Conservation (phyloP, 2,113 vertebrate species). For the Pelecanoides urinatrix region DNA sequence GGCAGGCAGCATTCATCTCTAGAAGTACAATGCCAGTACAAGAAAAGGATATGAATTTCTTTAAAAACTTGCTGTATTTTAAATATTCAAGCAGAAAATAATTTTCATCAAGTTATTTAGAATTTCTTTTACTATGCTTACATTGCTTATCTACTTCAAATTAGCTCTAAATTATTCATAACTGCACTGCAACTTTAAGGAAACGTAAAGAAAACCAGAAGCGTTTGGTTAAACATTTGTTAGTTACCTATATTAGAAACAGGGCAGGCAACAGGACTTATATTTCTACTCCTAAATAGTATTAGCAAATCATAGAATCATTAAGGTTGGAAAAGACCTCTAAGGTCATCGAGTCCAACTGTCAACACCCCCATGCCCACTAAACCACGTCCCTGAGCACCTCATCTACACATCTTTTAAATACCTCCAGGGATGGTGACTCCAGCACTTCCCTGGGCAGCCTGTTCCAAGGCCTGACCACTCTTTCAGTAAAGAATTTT, state of each 20-base stretch:
- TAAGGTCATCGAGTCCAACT: too few relatives aligned
- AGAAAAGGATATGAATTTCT: background rate
- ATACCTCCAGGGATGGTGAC: too few relatives aligned
- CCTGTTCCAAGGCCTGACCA: too few relatives aligned
- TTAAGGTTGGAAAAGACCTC: too few relatives aligned
- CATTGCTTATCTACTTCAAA: background rate
- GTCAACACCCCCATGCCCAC: too few relatives aligned
- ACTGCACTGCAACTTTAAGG: background rate
- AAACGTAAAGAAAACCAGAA: background rate
- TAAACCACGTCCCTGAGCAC: too few relatives aligned
- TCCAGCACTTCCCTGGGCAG: too few relatives aligned
- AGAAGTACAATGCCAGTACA: background rate
- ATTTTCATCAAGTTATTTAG: background rate
- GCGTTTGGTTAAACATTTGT: background rate
- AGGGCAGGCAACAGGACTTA: background rate
- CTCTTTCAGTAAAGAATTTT: too few relatives aligned
- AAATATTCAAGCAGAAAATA: background rate
- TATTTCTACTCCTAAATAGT: background rate
- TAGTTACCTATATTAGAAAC: background rate
- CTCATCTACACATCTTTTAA: too few relatives aligned
- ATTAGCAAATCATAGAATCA: background rate
- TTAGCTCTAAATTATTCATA: background rate
- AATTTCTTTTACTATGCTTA: background rate
- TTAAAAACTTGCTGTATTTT: background rate
- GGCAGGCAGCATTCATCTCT: background rate